phyloP scores from a whole-genome alignment of 2,888 invertebrate genomes.

The Lacanobia wlatinum region DNA sequence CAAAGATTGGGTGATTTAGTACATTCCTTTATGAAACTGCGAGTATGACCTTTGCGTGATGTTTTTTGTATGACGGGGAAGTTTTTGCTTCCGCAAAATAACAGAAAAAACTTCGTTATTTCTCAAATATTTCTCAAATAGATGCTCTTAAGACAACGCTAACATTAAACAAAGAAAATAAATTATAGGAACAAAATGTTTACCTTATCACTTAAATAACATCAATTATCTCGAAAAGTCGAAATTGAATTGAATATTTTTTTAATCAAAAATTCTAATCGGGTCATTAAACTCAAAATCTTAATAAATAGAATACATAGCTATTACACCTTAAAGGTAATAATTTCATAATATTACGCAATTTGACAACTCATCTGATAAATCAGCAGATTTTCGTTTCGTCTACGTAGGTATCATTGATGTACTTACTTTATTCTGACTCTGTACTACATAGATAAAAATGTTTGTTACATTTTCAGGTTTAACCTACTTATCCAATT shows the following conservation, averaged over 20 bases:
- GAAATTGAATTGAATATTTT: neutral
- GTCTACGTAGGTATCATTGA: neutral
- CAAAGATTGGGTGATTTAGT: neutral
- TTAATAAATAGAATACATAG: no score
- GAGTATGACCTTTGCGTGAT: no score
- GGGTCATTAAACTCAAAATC: neutral
- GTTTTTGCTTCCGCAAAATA: neutral
- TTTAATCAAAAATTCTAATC: no score
- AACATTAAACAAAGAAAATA: no score
- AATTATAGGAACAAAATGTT: no score
- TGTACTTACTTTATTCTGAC: neutral
- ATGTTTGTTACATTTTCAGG: no score
- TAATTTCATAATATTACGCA: slow-evolving; percentile 22
- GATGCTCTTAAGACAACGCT: no score
- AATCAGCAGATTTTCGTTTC: slow-evolving; percentile 5
- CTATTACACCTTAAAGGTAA: neutral
- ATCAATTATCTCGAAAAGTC: neutral
- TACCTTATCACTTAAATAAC: no score
- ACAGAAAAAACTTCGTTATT: neutral
- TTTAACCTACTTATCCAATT: no score
- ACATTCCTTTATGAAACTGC: neutral
- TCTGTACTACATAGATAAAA: neutral
- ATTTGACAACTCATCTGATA: slow-evolving; percentile 18
- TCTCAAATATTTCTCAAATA: neutral
- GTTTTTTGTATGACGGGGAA: no score